These are phyloP conservation scores for Gymnosoma rotundatum DNA, from an alignment of 2,888 invertebrate species.

Conservation along the genomic window DNA sequence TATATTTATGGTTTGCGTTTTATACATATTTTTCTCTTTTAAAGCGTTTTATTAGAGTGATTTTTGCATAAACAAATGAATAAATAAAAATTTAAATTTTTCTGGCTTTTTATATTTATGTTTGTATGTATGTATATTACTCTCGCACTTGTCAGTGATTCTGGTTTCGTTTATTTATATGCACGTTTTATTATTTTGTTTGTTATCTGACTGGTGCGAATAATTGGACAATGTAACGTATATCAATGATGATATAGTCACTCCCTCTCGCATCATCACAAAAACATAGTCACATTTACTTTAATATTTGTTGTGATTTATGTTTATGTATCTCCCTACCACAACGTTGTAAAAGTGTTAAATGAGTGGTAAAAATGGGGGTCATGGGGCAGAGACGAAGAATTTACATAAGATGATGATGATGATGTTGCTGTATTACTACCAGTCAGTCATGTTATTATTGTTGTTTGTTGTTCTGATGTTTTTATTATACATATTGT, in stretches of 20 bases:
- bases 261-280: background rate
- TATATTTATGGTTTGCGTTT: constrained; percentile 44
- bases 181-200: background rate
- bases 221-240: constrained; percentile 57
- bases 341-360: constrained; percentile 48
- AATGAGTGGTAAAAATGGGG: constrained; percentile 38
- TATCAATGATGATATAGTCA: constrained; percentile 42
- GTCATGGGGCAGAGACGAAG: background rate
- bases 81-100: constrained; percentile 52
- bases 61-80: constrained; percentile 59
- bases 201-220: constrained; percentile 18
- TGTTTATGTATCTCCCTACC: constrained; percentile 23
- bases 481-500: constrained; percentile 36
- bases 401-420: constrained; percentile 7
- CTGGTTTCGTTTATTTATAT: constrained; percentile 43
- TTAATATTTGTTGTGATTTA: constrained; percentile 51
- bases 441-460: constrained; percentile 41
- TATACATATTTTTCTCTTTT: background rate
- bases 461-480: constrained; percentile 19
- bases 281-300: constrained; percentile 11
- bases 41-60: constrained; percentile 28
- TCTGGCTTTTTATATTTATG: constrained; percentile 54
- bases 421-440: constrained; percentile 21
- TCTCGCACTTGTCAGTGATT: constrained; percentile 44
- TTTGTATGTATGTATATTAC: too few relatives aligned